Evolutionary conservation across 2,113 vertebrate species (phyloP).

Genomic region (Chaetops frenatus): DNA sequence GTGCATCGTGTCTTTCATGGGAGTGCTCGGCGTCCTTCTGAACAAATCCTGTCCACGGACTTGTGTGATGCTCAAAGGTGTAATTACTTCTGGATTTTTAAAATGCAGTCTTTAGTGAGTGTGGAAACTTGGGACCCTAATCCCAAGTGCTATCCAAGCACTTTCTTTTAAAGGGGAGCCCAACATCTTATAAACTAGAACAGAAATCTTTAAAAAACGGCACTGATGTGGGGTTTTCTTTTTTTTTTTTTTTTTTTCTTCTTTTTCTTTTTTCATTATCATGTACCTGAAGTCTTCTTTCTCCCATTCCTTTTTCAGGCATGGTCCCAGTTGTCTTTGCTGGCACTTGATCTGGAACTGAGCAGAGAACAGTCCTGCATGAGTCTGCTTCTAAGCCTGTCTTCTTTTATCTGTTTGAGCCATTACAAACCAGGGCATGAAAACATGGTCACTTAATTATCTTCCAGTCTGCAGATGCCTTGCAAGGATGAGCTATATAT

Average conservation of each 20-base stretch:
- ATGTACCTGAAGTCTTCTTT: neutral
- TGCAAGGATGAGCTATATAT: neutral
- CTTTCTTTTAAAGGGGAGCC: neutral
- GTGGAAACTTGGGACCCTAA: neutral
- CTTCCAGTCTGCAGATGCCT: neutral
- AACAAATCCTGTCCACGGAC: neutral
- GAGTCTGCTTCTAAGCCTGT: neutral
- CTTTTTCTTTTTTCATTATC: neutral
- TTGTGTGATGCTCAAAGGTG: neutral
- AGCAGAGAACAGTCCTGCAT: neutral
- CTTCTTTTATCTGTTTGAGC: neutral
- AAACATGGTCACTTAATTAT: neutral
- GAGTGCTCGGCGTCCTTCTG: neutral
- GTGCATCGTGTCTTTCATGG: neutral
- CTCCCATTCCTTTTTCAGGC: neutral
- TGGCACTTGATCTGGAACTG: neutral
- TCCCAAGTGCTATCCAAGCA: neutral
- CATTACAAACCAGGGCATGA: neutral
- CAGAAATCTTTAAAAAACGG: neutral
- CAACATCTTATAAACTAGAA: fast-evolving
- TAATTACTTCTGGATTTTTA: neutral
- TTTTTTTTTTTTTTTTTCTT: neutral
- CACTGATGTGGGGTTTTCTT: neutral
- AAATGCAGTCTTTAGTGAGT: neutral
- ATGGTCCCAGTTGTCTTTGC: neutral